Base-by-base conservation (phyloP, 35 echinoderm and acorn worm species). In the Strongylocentrotus purpuratus region DNA sequence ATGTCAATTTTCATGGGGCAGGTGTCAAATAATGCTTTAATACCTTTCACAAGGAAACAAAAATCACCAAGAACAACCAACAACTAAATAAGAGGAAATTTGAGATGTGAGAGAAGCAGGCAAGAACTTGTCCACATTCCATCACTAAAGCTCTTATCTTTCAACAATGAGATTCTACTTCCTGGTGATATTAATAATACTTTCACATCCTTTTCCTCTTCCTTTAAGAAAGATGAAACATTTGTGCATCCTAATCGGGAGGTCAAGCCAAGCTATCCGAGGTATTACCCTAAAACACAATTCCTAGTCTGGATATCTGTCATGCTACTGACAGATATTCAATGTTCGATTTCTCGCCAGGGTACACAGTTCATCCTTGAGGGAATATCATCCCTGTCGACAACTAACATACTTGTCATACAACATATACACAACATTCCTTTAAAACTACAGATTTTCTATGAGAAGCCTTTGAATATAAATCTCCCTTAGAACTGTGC, bases 161-260 rank as follows among this genome's bases (percentile, higher is more conserved):
- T 78, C 65, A 78, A 78, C 65, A 78, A 78, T 78, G 20, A n/a
- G 22, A 2, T 20, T 70, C 65, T 78, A 78, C 65, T 78, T 78
- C 65, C 65, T 78, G 65, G 65, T 78, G 20, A 78, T 78, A 78
- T 78, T 78, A 78, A 78, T 28, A 78, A 78, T 22, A 15, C 65
- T 78, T n/a, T 78, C 25, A 7, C 20, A 78, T 78, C 65, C 65
- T n/a, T 31, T 78, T 78, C 65, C 65, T 78, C 65, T 78, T 78
- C 65, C 65, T 78, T 59, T n/a, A 78, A 78, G 20, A 78, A n/a
- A 78, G 65, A 78, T 78, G 65, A 78, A 78, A 78, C 65, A 78
- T 0, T 78, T 78, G 65, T 31, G 65, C 65, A 25, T 78, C 65
- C 61, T 71, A 71, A 71, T 71, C 61, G 20, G 22, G 18, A 20